Base-by-base conservation (phyloP, 2,888 invertebrate species). In the Caenorhabditis wallacei region DNA sequence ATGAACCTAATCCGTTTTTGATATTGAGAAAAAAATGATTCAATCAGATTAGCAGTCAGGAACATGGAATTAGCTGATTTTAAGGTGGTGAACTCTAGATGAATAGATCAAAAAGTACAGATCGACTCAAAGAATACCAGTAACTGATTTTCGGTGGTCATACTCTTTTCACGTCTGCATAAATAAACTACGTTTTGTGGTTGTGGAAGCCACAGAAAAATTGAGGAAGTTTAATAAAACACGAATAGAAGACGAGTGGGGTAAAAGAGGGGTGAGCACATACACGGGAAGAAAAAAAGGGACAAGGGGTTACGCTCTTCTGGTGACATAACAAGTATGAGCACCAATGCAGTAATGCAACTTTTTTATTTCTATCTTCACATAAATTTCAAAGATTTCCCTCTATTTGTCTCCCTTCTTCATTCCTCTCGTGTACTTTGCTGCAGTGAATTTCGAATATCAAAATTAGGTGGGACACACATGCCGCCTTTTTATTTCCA, bases 181-280 rank as follows among this genome's bases (percentile, higher is more conserved):
- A 78, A 78, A 78, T 78, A 78, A 78, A 78, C 57, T 78, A 78
- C 69, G 53, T 63, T 66, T 71, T 79, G 70, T 66, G 80, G 80
- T 80, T 57, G 82, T 76, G 70, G 82, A 82, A 82, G 76, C 76
- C 76, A 76, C 76, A 51, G 82, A 76, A 76, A 80, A 82, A 82
- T 82, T 82, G 76, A 82, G 82, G 82, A 82, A 82, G 82, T 82
- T 82, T 82, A 82, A 82, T 82, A 82, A 82, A 82, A 82, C 76
- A 76, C 76, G 76, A 76, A 76, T 82, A 76, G 82, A 82, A 76
- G 82, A 71, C 82, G 82, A 82, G 76, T 82, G 78, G 78, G 61
- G 59, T 59, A 51, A 20, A n/a, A n/a, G n/a, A 24, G 64, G 53
- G 61, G 61, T 13, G 51, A 22, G 51, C 35, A 40, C 53, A 61